Conservation (phyloP, 2,113 vertebrate genomes). For the Felis chaus region DNA sequence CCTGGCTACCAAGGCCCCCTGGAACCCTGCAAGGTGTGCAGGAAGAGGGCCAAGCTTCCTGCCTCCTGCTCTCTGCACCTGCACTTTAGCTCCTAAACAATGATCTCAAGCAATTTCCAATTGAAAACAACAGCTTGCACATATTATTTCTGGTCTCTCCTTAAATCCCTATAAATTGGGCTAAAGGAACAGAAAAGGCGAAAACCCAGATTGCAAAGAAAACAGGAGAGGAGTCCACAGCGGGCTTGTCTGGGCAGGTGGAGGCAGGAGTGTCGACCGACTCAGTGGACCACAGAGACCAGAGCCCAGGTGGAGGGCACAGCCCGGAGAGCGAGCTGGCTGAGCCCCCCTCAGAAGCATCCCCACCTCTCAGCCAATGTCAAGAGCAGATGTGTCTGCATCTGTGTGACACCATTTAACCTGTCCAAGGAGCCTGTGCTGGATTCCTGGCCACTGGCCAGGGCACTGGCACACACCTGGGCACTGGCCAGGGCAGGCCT, state of each 20-base stretch:
- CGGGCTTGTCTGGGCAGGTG: neutral
- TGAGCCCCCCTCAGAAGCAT: neutral
- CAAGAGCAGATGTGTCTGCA: neutral
- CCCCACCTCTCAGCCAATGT: neutral
- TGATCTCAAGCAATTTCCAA: neutral
- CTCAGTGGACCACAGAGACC: neutral
- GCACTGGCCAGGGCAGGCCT: neutral
- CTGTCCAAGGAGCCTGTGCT: too few species aligned
- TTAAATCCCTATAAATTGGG: neutral
- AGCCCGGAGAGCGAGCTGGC: neutral
- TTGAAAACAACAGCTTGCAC: neutral
- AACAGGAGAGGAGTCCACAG: neutral
- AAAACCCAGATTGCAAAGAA: too few species aligned
- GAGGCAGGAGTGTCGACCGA: rapidly evolving
- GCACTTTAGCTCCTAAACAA: neutral
- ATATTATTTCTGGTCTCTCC: neutral
- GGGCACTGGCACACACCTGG: too few species aligned
- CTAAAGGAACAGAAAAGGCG: neutral
- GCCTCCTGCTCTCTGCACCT: neutral
- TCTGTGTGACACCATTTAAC: too few species aligned
- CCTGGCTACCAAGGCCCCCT: rapidly evolving
- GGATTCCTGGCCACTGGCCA: too few species aligned
- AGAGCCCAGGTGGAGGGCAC: neutral
- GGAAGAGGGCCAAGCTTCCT: neutral
- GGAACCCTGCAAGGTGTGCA: neutral